Percentiles rank a stretch among this genome's conserved stretches.
Evolutionary conservation across 2,797 vertebrate species (phyloP).

Genomic region (Acomys russatus): DNA sequence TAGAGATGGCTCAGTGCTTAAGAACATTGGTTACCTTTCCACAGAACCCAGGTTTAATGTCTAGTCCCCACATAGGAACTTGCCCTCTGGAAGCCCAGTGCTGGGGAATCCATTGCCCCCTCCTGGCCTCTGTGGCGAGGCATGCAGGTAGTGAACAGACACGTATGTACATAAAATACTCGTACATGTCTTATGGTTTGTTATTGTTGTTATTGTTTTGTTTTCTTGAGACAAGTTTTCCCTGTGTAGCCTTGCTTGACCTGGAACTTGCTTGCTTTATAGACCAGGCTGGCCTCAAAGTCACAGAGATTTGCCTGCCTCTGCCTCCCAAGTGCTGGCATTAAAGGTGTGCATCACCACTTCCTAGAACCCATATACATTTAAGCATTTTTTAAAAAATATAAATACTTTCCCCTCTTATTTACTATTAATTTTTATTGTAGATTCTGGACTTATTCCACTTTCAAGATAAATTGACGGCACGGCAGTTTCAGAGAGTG

Average conservation of each 20-base stretch:
- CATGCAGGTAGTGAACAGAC: background rate
- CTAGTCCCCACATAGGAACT: background rate
- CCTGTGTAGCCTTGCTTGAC: background rate
- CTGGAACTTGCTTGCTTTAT: background rate
- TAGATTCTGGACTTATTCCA: conserved; percentile 96
- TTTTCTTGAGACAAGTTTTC: background rate
- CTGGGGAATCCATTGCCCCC: background rate
- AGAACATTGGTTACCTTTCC: background rate
- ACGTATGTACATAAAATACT: background rate
- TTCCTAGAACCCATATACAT: background rate
- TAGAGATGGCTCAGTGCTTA: background rate
- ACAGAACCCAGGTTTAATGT: background rate
- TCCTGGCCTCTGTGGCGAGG: background rate
- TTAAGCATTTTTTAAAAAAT: background rate
- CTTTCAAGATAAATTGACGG: conserved; percentile 92
- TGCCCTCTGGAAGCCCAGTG: background rate
- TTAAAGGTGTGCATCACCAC: background rate
- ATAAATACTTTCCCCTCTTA: background rate
- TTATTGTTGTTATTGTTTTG: background rate
- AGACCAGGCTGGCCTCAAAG: background rate
- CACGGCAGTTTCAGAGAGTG: conserved; percentile 94
- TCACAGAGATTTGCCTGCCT: background rate
- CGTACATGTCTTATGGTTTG: background rate
- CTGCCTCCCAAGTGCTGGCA: background rate
- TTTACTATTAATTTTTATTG: conserved; percentile 8